Percentiles rank a stretch among this genome's conserved stretches.
Evolutionary conservation across 2,797 vertebrate species (phyloP).

Genomic region (Chiroxiphia lanceolata): DNA sequence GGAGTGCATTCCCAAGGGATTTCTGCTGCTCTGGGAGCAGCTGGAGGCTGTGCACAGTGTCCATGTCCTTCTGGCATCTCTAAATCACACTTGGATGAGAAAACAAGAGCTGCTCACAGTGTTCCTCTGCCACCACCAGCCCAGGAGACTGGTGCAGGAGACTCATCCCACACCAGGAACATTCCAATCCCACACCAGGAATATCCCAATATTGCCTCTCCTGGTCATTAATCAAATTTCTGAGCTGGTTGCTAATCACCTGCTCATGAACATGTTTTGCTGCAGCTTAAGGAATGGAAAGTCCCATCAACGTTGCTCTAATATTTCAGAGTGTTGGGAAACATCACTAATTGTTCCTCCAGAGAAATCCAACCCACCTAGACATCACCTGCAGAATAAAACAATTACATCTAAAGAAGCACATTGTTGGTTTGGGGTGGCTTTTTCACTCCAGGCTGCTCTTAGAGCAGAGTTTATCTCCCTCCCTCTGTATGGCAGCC

Average conservation of each 20-base stretch:
- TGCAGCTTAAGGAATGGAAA: neutral
- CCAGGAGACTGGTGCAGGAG: neutral
- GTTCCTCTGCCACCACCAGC: neutral
- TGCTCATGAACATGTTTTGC: neutral
- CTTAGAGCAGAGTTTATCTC: neutral
- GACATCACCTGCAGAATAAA: neutral
- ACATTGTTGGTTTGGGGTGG: neutral
- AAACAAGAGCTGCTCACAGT: neutral
- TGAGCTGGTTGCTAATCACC: neutral
- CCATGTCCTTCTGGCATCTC: neutral
- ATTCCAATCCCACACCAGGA: neutral
- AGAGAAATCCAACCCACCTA: neutral
- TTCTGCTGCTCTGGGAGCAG: neutral
- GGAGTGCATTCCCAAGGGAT: neutral
- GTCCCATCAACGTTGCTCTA: neutral
- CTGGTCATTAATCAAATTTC: neutral
- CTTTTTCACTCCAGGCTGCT: neutral
- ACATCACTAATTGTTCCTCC: accelerated
- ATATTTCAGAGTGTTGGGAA: neutral
- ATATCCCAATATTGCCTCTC: neutral
- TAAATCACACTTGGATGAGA: neutral
- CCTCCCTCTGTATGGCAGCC: neutral
- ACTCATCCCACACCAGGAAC: neutral
- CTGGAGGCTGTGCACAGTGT: neutral
- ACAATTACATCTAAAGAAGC: neutral